A percentile compares a stretch with the other conserved stretches of the same genome.
Conservation (phyloP, 2,113 vertebrate genomes). For the Ahaetulla prasina region DNA sequence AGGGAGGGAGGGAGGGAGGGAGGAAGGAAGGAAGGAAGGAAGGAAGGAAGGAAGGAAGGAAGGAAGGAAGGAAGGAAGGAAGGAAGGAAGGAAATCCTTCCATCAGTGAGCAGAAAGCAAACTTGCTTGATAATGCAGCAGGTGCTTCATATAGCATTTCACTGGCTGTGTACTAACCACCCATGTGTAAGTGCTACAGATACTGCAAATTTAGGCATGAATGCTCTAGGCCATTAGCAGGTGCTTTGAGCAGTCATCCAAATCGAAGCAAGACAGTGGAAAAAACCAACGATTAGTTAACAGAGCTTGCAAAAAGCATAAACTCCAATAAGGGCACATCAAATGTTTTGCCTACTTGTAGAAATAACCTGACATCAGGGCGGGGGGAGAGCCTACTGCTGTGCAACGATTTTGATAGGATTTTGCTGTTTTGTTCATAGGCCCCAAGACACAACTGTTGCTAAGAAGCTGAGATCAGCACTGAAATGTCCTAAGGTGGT, state of each 20-base stretch:
- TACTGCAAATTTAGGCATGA: constrained; percentile 48
- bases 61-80: not conserved
- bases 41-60: not conserved
- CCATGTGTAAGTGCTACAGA: constrained; percentile 40
- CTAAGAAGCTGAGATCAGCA: constrained; percentile 71
- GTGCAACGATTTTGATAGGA: constrained; percentile 39
- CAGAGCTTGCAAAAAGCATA: constrained; percentile 42
- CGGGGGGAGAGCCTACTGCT: constrained; percentile 23
- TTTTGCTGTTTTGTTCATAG: constrained; percentile 41
- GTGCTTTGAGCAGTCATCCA: constrained; percentile 58
- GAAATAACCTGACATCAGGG: constrained; percentile 25
- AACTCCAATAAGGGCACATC: constrained; percentile 39
- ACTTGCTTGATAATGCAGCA: constrained; percentile 43
- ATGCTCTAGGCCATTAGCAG: constrained; percentile 62
- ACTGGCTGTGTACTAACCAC: constrained; percentile 49
- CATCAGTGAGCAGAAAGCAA: constrained; percentile 31
- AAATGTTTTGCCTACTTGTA: constrained; percentile 6
- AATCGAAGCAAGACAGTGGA: constrained; percentile 58
- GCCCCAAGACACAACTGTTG: constrained; percentile 26
- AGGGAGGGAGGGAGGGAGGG: not conserved
- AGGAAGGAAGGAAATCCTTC: constrained; percentile 14
- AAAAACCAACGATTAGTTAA: constrained; percentile 65
- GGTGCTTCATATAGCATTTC: constrained; percentile 63
- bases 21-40: not conserved
- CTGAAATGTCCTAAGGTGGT: constrained; percentile 63